Conservation (phyloP, 2,113 vertebrate genomes). For the Oenanthe melanoleuca region DNA sequence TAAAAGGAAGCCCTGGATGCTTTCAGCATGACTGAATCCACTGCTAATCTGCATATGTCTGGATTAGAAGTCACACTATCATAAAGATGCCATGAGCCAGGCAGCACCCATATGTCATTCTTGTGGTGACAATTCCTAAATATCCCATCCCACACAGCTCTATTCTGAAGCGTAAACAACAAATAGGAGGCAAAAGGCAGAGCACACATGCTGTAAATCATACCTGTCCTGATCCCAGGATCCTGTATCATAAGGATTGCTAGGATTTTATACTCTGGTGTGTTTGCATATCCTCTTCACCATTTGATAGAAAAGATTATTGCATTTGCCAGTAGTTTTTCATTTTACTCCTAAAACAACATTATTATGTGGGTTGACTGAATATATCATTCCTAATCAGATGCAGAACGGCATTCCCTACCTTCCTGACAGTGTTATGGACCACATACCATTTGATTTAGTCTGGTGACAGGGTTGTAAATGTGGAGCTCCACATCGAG, state of each 20-base stretch:
- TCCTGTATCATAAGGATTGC: background rate
- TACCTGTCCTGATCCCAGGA: background rate
- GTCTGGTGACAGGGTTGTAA: constrained; percentile 43
- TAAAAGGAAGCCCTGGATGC: constrained; percentile 64
- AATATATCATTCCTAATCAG: constrained; percentile 60
- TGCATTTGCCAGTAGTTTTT: background rate
- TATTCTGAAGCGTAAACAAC: constrained; percentile 8
- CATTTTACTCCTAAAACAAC: constrained; percentile 27
- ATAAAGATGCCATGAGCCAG: constrained; percentile 56
- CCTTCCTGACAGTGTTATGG: constrained; percentile 62
- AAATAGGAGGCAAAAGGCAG: constrained; percentile 50
- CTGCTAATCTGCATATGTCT: constrained; percentile 59
- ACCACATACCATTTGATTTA: constrained; percentile 42
- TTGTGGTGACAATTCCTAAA: constrained; percentile 50
- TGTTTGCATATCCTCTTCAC: background rate
- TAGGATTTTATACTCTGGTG: background rate
- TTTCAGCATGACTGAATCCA: constrained; percentile 35
- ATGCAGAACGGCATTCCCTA: constrained; percentile 27
- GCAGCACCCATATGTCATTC: constrained; percentile 50
- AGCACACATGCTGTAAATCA: background rate
- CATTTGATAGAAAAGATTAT: constrained; percentile 4
- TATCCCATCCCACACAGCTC: constrained; percentile 46
- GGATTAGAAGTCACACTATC: constrained; percentile 68
- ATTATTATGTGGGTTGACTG: constrained; percentile 36
- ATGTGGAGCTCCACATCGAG: background rate